Evolutionary conservation across 2,888 invertebrate genomes (phyloP).

Genomic region (Cheilosia variabilis): DNA sequence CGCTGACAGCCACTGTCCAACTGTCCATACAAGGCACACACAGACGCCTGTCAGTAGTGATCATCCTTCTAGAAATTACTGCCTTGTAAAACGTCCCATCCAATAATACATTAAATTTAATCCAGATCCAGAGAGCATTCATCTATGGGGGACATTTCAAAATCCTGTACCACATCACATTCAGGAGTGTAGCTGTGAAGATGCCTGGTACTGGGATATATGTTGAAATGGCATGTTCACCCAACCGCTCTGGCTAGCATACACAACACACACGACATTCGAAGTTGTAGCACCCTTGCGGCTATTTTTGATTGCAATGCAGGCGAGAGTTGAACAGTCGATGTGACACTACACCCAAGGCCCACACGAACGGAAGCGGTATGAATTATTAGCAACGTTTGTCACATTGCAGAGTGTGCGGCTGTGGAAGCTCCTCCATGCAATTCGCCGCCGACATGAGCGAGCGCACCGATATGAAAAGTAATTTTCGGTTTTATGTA

Average conservation of each 20-base stretch:
- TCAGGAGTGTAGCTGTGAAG: constrained; percentile 2
- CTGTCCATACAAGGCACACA: neutral
- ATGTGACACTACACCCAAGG: constrained; percentile 16
- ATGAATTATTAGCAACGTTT: constrained; percentile 72
- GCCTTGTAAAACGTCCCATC: constrained; percentile 62
- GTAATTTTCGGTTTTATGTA: constrained; percentile 74
- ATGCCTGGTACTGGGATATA: neutral
- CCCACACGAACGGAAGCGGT: constrained; percentile 57
- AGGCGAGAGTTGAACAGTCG: neutral
- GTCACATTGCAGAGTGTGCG: constrained; percentile 42
- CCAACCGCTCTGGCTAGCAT: constrained; percentile 19
- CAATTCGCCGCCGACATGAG: neutral
- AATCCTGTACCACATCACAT: constrained; percentile 48
- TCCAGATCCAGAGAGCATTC: constrained; percentile 62
- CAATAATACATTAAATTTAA: constrained; percentile 74
- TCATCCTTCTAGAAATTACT: constrained; percentile 32
- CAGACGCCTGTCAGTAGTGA: neutral
- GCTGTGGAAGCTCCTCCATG: constrained; percentile 14
- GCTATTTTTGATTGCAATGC: constrained; percentile 48
- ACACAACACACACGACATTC: neutral
- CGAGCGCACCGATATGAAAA: constrained; percentile 54
- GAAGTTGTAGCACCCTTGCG: constrained; percentile 23
- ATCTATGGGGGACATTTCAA: constrained; percentile 44
- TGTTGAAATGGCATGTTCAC: constrained; percentile 31
- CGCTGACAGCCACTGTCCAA: neutral